Conservation (phyloP, 2,113 vertebrate species). For the zebrafish (Danio rerio) region GRCz12tu NC_133185.1:28148001-28148500, state of each 20-base stretch:
- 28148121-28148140: neutral
- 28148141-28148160: no score
- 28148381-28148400: constrained; percentile 57
- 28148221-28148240: constrained; percentile 67
- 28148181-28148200: neutral
- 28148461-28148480: constrained; percentile 35
- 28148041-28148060: neutral
- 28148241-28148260: constrained; percentile 76
- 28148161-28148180: no score
- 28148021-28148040: neutral
- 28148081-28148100: neutral
- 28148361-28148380: constrained; percentile 63
- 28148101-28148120: neutral
- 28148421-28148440: constrained; percentile 47
- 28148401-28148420: constrained; percentile 60
- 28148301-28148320: constrained; percentile 64
- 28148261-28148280: constrained; percentile 74
- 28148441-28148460: constrained; percentile 33
- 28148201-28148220: constrained; percentile 8
- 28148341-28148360: constrained; percentile 62
- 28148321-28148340: constrained; percentile 61
- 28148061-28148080: neutral
- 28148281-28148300: constrained; percentile 70
- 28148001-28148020: neutral
- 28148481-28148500: constrained; percentile 21